Conservation (phyloP, 2,113 vertebrate genomes). For the Zosterops hypoxanthus region DNA sequence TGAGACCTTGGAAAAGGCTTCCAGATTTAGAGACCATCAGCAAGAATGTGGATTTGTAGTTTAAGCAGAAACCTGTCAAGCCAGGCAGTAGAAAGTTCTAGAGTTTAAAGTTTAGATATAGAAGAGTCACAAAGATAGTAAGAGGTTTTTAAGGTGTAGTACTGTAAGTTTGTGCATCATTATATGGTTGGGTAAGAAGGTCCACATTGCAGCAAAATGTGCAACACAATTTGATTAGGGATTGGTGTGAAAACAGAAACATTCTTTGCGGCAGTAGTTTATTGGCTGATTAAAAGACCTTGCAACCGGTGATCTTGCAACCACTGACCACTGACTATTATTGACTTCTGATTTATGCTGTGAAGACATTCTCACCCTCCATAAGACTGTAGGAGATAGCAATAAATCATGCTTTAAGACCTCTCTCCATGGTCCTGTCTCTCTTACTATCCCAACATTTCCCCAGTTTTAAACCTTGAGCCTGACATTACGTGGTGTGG, state of each 20-base stretch:
- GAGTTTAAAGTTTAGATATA: neutral
- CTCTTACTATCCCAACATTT: neutral
- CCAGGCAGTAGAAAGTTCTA: neutral
- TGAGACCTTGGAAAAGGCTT: neutral
- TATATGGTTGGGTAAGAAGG: neutral
- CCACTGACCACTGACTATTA: neutral
- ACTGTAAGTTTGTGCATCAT: neutral
- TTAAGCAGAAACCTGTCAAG: neutral
- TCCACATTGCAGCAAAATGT: neutral
- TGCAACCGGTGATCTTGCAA: neutral
- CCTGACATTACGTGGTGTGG: fast-evolving
- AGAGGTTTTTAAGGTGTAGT: neutral
- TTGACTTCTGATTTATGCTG: neutral
- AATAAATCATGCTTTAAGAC: neutral
- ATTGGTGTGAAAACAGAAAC: neutral
- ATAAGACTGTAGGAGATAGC: neutral
- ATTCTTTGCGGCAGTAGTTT: neutral
- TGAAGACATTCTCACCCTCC: neutral
- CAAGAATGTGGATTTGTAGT: neutral
- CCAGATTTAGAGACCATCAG: neutral
- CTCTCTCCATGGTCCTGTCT: neutral
- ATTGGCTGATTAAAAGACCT: neutral
- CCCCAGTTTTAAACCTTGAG: neutral
- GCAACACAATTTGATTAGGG: neutral
- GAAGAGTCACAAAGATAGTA: neutral